Evolutionary conservation across 2,113 vertebrate genomes (phyloP).

Genomic region (Pedionomus torquatus): DNA sequence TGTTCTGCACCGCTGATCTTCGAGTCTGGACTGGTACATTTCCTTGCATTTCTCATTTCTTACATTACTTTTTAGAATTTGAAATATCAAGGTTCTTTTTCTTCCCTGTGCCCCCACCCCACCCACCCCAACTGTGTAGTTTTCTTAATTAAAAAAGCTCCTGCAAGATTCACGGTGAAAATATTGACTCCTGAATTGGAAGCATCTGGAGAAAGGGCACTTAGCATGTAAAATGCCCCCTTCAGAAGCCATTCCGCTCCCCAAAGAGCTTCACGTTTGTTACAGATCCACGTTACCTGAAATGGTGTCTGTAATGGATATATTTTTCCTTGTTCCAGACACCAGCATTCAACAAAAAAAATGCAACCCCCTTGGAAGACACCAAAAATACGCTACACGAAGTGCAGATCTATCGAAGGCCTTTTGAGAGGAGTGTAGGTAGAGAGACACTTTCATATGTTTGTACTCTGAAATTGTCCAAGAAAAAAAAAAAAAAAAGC

Average conservation of each 20-base stretch:
- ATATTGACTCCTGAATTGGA: background rate
- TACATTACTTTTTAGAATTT: background rate
- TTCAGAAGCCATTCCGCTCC: background rate
- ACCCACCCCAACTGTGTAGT: background rate
- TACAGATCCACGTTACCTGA: background rate
- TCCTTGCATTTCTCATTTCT: background rate
- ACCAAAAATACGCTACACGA: background rate
- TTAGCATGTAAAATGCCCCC: background rate
- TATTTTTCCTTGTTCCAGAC: background rate
- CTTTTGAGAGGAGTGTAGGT: background rate
- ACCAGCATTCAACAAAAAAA: background rate
- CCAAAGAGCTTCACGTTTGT: background rate
- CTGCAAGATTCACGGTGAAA: background rate
- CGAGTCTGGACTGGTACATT: background rate
- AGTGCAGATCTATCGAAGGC: background rate
- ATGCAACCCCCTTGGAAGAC: background rate
- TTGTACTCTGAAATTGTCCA: background rate
- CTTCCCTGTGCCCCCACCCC: no score
- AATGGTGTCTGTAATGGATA: background rate
- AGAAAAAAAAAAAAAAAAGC: background rate
- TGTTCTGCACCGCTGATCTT: background rate
- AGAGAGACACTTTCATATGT: background rate
- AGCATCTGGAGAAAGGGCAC: background rate
- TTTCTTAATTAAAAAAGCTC: background rate
- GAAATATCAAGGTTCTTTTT: background rate